Conservation (phyloP, 1,140 invertebrate species). For the Hycleus cichorii region DNA sequence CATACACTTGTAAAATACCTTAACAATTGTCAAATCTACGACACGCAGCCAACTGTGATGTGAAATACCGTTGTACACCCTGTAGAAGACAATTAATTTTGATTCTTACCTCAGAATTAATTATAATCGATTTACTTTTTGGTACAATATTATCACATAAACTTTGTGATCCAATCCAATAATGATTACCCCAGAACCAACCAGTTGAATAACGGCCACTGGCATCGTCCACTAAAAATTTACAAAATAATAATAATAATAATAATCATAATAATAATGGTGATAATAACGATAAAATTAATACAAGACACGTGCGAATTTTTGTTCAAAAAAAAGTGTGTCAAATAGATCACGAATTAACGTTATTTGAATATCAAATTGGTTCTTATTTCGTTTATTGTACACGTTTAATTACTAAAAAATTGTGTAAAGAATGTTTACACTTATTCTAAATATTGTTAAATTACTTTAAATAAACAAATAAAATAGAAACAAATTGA, state of each 20-base stretch:
- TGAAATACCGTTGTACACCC: too few relatives aligned
- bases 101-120: constrained; percentile 15
- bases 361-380: background rate
- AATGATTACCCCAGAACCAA: constrained; percentile 78
- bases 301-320: too few relatives aligned
- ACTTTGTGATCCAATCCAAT: constrained; percentile 69
- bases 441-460: too few relatives aligned
- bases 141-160: constrained; percentile 59
- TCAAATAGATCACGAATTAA: background rate
- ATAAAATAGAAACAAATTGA: too few relatives aligned
- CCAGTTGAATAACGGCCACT: constrained; percentile 69
- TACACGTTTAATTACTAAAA: too few relatives aligned
- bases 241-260: background rate
- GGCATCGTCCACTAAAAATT: constrained; percentile 64
- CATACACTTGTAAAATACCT: too few relatives aligned
- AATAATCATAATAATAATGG: background rate
- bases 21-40: too few relatives aligned
- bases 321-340: background rate
- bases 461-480: too few relatives aligned
- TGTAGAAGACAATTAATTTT: background rate
- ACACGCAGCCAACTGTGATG: too few relatives aligned
- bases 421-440: too few relatives aligned
- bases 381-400: background rate
- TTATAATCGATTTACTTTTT: constrained; percentile 18
- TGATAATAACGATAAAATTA: background rate